A percentile compares a stretch with the other conserved stretches of the same genome.
Conservation (phyloP, 2,113 vertebrate genomes). For the Pachypanchax playfairii region DNA sequence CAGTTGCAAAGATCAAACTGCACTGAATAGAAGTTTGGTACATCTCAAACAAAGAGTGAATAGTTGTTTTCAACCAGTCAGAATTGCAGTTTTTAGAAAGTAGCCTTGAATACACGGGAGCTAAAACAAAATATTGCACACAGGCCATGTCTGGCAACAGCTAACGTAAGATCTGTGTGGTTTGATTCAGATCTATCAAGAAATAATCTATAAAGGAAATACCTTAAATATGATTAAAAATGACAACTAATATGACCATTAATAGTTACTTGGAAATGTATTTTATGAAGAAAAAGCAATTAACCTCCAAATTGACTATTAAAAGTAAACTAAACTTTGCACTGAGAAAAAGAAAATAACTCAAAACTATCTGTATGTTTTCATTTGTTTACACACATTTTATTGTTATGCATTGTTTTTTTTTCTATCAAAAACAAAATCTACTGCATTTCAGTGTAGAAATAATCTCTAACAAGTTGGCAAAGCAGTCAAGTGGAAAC, state of each 20-base stretch:
- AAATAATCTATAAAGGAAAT: too few species aligned
- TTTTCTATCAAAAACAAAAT: slow-evolving; percentile 39
- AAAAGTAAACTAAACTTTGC: background rate
- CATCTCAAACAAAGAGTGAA: background rate
- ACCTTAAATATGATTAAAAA: background rate
- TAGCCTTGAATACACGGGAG: background rate
- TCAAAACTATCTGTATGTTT: background rate
- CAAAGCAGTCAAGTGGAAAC: slow-evolving; percentile 28
- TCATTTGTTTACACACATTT: background rate
- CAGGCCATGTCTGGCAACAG: background rate
- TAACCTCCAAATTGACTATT: slow-evolving; percentile 3
- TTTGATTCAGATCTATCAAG: too few species aligned
- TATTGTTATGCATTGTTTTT: slow-evolving; percentile 18
- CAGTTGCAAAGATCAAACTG: background rate
- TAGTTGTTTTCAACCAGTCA: background rate
- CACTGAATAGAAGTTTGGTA: background rate
- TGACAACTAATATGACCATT: too few species aligned
- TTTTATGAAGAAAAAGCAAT: slow-evolving; percentile 10
- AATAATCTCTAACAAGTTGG: slow-evolving; percentile 40
- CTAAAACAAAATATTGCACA: background rate
- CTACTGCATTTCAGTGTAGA: slow-evolving; percentile 29
- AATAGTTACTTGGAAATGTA: background rate
- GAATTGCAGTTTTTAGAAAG: background rate
- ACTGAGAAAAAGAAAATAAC: background rate
- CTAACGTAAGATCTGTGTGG: too few species aligned